Evolutionary conservation across 1,140 invertebrate species (phyloP).

Genomic region (Drosophila navojoa): DNA sequence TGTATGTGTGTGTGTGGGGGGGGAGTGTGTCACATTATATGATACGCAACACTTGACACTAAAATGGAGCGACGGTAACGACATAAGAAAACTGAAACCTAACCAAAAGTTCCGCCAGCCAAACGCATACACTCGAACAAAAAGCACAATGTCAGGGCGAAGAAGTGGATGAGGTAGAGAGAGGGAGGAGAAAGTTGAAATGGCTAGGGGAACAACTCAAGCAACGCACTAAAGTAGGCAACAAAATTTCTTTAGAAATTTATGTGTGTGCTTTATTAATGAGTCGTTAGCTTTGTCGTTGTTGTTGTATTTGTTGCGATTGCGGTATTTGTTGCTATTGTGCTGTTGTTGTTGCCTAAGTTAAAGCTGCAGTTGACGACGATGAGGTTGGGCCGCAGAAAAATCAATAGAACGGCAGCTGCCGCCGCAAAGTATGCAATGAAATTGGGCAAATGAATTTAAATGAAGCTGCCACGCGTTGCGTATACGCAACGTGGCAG

Average conservation of each 20-base stretch:
- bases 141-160: too few relatives aligned
- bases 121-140: neutral
- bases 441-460: conserved; percentile 56
- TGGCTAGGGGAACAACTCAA: neutral
- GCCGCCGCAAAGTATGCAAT: conserved; percentile 54
- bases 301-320: neutral
- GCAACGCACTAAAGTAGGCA: conserved; percentile 28
- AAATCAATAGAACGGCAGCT: conserved; percentile 45
- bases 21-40: conserved; percentile 78
- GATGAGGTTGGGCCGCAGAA: neutral
- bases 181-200: neutral
- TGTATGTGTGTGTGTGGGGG: conserved; percentile 32
- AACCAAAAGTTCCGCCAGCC: conserved; percentile 6
- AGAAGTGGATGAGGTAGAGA: too few relatives aligned
- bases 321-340: conserved; percentile 12
- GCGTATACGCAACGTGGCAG: conserved; percentile 40
- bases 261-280: conserved; percentile 54
- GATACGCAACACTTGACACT: conserved; percentile 81
- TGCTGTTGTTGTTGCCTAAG: conserved; percentile 9
- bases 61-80: conserved; percentile 52
- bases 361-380: conserved; percentile 27
- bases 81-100: conserved; percentile 39
- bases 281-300: conserved; percentile 40
- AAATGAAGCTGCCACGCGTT: conserved; percentile 45
- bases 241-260: conserved; percentile 39